Evolutionary conservation across 1,140 invertebrate genomes (phyloP).

Genomic region (Hydropsyche tenuis): DNA sequence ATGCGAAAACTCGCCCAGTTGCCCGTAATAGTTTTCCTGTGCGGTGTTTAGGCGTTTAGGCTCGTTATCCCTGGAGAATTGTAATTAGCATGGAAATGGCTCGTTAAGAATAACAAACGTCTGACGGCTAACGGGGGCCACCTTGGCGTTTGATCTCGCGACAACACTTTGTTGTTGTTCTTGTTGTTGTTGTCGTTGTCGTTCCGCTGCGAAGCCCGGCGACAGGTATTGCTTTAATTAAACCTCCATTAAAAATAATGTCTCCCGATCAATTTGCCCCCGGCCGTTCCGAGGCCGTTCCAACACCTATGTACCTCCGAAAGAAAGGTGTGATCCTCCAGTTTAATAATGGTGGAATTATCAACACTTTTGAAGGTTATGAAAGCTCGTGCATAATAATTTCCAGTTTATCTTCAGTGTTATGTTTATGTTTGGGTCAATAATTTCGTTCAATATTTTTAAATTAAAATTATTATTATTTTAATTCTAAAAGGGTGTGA

Average conservation of each 20-base stretch:
- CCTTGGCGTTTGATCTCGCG: conserved; percentile 28
- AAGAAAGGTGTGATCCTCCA: too few species aligned
- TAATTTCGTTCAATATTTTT: too few species aligned
- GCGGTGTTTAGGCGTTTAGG: conserved; percentile 39
- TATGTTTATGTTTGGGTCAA: too few species aligned
- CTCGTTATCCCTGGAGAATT: conserved; percentile 35
- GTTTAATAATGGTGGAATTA: too few species aligned
- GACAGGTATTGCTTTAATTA: conserved; percentile 41
- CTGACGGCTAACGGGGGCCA: conserved; percentile 15
- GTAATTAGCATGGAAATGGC: conserved; percentile 50
- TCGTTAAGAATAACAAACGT: conserved; percentile 49
- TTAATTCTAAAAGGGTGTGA: too few species aligned
- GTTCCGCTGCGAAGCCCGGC: not conserved
- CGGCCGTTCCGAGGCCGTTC: not conserved
- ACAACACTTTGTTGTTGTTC: conserved; percentile 25
- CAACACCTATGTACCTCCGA: not conserved
- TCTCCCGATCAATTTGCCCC: conserved; percentile 30
- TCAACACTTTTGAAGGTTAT: too few species aligned
- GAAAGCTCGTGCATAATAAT: too few species aligned
- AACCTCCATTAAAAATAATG: conserved; percentile 37
- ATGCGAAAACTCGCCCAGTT: not conserved
- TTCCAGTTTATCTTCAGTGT: too few species aligned
- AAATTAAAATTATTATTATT: too few species aligned
- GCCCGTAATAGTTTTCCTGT: conserved; percentile 33
- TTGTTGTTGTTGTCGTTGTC: conserved; percentile 19